These are phyloP conservation scores for Balaeniceps rex DNA, from an alignment of 2,113 vertebrate species.

Conservation along the genomic window DNA sequence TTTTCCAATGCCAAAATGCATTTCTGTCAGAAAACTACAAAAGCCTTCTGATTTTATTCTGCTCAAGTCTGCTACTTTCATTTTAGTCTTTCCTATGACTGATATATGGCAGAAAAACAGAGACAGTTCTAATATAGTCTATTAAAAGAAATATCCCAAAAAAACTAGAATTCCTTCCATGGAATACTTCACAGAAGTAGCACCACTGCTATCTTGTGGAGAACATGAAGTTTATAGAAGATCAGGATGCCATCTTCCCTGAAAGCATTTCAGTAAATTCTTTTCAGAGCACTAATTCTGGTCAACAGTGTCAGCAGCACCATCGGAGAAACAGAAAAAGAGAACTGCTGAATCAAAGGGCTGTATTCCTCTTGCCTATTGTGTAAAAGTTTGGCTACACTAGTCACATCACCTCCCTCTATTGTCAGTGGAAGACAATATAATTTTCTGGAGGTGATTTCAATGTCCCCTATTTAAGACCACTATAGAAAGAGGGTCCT, in stretches of 20 bases:
- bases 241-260: neutral
- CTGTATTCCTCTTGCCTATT: neutral
- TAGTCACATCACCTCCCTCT: neutral
- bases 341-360: neutral
- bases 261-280: neutral
- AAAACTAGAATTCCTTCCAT: neutral
- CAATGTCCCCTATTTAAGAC: neutral
- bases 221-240: neutral
- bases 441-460: neutral
- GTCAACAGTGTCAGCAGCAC: neutral
- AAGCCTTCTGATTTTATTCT: slow-evolving; percentile 35
- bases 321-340: neutral
- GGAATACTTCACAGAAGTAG: neutral
- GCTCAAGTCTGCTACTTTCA: neutral
- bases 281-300: neutral
- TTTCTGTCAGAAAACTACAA: slow-evolving; percentile 47
- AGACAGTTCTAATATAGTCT: neutral
- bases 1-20: neutral
- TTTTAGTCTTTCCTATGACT: neutral
- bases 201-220: neutral
- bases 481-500: neutral
- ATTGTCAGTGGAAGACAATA: neutral
- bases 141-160: neutral
- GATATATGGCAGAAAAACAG: neutral
- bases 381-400: neutral